phyloP scores from a whole-genome alignment of 2,888 invertebrate species.

The Teleiodes luculella region DNA sequence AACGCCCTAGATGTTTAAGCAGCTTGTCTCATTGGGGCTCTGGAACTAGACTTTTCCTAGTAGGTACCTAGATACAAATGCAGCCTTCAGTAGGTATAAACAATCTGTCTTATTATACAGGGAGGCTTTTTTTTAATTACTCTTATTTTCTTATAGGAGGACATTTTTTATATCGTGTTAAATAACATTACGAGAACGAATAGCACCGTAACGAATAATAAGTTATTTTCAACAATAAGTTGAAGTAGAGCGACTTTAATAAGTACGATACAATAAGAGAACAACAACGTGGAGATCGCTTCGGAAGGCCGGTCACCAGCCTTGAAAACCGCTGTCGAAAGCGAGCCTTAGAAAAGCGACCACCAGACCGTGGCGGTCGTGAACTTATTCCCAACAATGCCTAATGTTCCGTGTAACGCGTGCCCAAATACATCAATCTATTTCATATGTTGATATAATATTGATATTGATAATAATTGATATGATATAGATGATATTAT shows the following conservation, averaged over 20 bases:
- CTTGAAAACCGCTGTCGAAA: conserved; percentile 68
- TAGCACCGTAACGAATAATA: background rate
- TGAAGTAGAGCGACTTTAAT: background rate
- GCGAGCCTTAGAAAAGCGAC: conserved; percentile 63
- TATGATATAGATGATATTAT: too few species aligned
- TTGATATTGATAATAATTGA: too few species aligned
- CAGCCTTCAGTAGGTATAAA: too few species aligned
- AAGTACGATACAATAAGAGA: background rate
- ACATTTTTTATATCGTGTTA: background rate
- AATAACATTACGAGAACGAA: background rate
- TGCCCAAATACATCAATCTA: background rate
- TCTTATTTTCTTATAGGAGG: too few species aligned
- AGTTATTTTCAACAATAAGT: background rate
- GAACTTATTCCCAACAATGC: conserved; percentile 54
- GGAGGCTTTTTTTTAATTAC: too few species aligned
- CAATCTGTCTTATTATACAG: too few species aligned
- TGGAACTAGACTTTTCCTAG: conserved; percentile 24
- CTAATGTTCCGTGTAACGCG: background rate
- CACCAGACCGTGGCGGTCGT: conserved; percentile 64
- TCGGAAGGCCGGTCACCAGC: conserved; percentile 27
- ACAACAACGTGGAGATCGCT: conserved; percentile 1
- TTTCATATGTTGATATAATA: too few species aligned
- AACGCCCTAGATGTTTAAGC: conserved; percentile 64
- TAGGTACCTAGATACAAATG: too few species aligned
- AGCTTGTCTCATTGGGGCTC: conserved; percentile 41